Evolutionary conservation across 23 tunicate species (phyloP).

Genomic region (Ciona savignyi): DNA sequence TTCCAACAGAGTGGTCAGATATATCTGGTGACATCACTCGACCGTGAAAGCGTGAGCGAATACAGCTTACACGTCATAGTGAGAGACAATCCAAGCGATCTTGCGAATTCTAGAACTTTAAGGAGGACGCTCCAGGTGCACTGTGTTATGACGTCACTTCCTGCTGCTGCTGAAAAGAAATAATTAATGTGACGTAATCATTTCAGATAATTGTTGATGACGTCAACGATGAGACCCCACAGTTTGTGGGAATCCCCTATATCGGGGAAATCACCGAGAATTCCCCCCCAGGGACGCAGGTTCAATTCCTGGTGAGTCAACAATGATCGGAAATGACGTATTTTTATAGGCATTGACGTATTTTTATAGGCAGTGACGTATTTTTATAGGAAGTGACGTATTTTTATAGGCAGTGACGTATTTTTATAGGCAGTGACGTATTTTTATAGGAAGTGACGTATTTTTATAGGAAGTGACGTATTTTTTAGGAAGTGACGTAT

Average conservation of each 20-base stretch:
- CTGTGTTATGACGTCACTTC: not conserved
- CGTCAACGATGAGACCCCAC: constrained; percentile 66
- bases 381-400: no score
- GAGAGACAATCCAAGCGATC: constrained; percentile 34
- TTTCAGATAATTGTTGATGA: constrained; percentile 62
- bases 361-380: no score
- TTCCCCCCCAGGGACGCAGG: constrained; percentile 40
- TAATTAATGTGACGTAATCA: not conserved
- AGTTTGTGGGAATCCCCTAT: constrained; percentile 65
- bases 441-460: no score
- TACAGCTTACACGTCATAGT: constrained; percentile 42
- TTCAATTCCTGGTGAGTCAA: constrained; percentile 32
- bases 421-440: no score
- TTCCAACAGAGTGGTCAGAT: constrained; percentile 47
- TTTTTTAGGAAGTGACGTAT: no score
- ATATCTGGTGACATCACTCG: constrained; percentile 37
- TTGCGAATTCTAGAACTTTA: constrained; percentile 20
- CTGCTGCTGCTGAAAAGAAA: not conserved
- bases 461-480: no score
- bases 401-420: no score
- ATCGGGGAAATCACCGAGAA: constrained; percentile 34
- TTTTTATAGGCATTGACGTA: no score
- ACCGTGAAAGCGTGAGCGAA: constrained; percentile 36
- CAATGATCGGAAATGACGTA: no score
- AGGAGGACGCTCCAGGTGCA: constrained; percentile 25